Evolutionary conservation across 2,113 vertebrate species (phyloP), one percentile per base, ranked within the genome.

Genomic region (Neodontobutis hainanensis): DNA sequence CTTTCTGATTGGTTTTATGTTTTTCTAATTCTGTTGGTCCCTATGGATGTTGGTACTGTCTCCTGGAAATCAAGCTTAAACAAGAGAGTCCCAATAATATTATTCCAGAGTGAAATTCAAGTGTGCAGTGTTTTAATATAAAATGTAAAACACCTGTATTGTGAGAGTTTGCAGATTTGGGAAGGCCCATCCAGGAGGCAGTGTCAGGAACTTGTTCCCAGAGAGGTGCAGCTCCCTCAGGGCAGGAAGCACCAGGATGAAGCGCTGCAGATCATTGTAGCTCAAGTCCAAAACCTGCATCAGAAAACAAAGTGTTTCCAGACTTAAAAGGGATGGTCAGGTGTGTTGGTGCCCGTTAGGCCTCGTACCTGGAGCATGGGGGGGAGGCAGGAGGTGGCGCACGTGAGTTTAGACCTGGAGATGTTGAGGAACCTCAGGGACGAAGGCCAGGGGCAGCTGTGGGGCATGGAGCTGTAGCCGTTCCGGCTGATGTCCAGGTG

Each of bases 221-320:
- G 93, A 85, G 2, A 98, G 90, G 68, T 94, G 82, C 43, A 98
- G 94, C 78, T 94, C 94, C 62, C 52, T 90, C 6, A 98, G 92
- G 2, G 7, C 2, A 0, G 92, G 93, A 3, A 96, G 87, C 0
- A 1, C 2, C 65, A 93, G 32, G 0, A 14, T 32, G 88, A 96
- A 95, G 1, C 49, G 70, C 3, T 53, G 32, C 5, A 98, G 92
- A 32, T 92, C 81, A 42, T 98, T 97, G 12, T 84, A 71, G 10
- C 94, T 96, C n/a, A 96, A 70, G 42, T 98, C 96, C 87, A 98
- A 75, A 6, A 95, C 77, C 70, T 95, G 88, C 0, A 72, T 43
- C 6, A 43, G 2, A 6, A 43, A 43, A n/a, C 36, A 10, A 27
- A 27, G 19, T 27, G 1, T 27, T 27, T 27, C 19, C 1, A 27